A percentile compares a stretch with the other conserved stretches of the same genome.
Conservation (phyloP, 2,113 vertebrate genomes). For the Oncorhynchus kisutch region DNA sequence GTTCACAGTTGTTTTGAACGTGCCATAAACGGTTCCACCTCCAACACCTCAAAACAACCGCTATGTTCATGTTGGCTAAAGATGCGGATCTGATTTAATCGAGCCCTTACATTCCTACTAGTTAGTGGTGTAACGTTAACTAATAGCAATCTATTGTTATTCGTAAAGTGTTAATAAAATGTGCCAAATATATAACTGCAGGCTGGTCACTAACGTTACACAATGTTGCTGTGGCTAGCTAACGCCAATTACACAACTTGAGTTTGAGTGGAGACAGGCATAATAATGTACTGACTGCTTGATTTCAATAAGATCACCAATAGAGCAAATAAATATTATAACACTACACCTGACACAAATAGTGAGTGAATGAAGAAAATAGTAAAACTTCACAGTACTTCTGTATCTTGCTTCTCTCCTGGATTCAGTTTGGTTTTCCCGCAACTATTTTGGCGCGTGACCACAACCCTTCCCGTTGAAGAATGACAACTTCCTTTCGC, state of each 20-base stretch:
- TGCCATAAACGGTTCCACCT: no score
- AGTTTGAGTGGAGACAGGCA: neutral
- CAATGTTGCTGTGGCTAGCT: neutral
- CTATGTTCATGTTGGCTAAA: no score
- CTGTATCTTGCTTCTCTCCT: neutral
- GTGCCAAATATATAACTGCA: no score
- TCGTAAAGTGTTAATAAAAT: no score
- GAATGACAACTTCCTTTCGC: neutral
- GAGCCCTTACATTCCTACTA: no score
- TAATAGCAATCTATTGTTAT: no score
- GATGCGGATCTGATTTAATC: no score
- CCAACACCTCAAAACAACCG: no score
- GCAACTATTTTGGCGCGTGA: slow-evolving; percentile 53
- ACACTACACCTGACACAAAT: neutral
- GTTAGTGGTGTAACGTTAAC: no score
- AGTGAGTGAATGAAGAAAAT: neutral
- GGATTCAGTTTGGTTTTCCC: slow-evolving; percentile 63
- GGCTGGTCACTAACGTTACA: neutral
- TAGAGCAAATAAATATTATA: no score
- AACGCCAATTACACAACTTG: neutral
- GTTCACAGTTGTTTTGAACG: no score
- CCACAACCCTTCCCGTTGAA: slow-evolving; percentile 13
- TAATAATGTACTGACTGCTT: neutral
- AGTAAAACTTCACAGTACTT: neutral
- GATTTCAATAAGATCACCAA: neutral